Evolutionary conservation across 2,888 invertebrate species (phyloP).

Genomic region (Endomychus coccineus): DNA sequence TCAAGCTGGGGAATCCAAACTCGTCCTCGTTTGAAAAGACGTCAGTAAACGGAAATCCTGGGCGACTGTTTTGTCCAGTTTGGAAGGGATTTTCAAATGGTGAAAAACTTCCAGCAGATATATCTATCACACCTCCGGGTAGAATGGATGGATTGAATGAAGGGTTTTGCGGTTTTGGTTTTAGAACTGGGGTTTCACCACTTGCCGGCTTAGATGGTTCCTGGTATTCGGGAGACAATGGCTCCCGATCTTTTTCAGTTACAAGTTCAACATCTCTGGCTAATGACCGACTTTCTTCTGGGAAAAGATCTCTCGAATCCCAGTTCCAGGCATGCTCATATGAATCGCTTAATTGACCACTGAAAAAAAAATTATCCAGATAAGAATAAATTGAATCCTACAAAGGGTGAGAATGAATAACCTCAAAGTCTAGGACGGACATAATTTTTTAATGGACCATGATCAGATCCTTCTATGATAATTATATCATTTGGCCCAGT

Average conservation of each 20-base stretch:
- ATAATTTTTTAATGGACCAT: too few species aligned
- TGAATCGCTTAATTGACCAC: too few species aligned
- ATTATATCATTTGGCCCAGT: too few species aligned
- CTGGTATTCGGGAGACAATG: conserved; percentile 34
- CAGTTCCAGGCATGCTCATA: conserved; percentile 15
- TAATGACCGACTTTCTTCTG: conserved; percentile 4
- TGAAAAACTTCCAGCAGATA: conserved; percentile 26
- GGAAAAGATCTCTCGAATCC: conserved; percentile 13
- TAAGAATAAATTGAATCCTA: too few species aligned
- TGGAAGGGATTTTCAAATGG: conserved; percentile 9
- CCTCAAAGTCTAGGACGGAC: too few species aligned
- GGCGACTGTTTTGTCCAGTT: conserved; percentile 16
- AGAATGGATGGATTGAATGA: conserved; percentile 22
- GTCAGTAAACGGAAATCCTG: conserved; percentile 18
- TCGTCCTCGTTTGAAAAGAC: conserved; percentile 18
- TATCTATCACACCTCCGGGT: conserved; percentile 34
- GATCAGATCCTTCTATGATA: too few species aligned
- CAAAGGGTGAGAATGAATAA: too few species aligned
- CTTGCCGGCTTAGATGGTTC: conserved; percentile 28
- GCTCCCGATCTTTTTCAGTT: conserved; percentile 32
- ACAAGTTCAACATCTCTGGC: conserved; percentile 15
- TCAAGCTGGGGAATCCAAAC: conserved; percentile 9
- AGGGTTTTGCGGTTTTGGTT: conserved; percentile 24
- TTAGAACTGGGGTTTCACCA: conserved; percentile 29
- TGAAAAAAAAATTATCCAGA: too few species aligned